phyloP scores from a whole-genome alignment of 2,888 invertebrate genomes.

The Pseudococcus viburni region DNA sequence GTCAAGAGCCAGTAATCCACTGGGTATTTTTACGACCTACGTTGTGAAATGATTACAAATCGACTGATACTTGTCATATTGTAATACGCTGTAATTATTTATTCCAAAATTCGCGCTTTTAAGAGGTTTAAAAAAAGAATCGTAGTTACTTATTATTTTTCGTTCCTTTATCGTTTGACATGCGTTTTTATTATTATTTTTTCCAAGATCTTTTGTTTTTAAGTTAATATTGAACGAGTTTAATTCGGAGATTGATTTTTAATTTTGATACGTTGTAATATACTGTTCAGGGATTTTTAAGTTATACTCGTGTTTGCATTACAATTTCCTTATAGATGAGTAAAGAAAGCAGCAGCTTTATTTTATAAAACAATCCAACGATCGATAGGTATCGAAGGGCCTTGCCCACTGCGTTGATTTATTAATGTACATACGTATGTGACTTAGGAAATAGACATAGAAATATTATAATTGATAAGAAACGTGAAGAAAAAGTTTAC shows the following conservation, averaged over 20 bases:
- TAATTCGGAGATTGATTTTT: background rate
- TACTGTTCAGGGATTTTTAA: background rate
- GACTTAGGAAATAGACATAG: background rate
- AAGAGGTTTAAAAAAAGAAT: background rate
- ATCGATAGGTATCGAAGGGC: background rate
- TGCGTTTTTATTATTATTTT: background rate
- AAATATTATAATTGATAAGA: background rate
- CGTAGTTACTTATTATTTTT: conserved; percentile 30
- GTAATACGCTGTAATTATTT: conserved; percentile 9
- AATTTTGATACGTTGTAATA: background rate
- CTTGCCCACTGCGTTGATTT: background rate
- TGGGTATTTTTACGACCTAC: background rate
- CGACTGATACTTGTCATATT: conserved; percentile 24
- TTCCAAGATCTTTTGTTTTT: conserved; percentile 16
- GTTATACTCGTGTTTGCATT: background rate
- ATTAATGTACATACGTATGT: background rate
- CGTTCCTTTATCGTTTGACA: conserved; percentile 40
- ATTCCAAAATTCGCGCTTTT: background rate
- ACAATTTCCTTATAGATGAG: background rate
- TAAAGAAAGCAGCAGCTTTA: background rate
- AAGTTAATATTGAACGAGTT: background rate
- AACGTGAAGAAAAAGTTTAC: background rate
- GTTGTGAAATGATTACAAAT: conserved; percentile 33
- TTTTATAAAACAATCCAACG: background rate
- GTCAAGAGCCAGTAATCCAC: conserved; percentile 67